Evolutionary conservation across 2,113 vertebrate genomes (phyloP).

Genomic region (Neoarius graeffei): DNA sequence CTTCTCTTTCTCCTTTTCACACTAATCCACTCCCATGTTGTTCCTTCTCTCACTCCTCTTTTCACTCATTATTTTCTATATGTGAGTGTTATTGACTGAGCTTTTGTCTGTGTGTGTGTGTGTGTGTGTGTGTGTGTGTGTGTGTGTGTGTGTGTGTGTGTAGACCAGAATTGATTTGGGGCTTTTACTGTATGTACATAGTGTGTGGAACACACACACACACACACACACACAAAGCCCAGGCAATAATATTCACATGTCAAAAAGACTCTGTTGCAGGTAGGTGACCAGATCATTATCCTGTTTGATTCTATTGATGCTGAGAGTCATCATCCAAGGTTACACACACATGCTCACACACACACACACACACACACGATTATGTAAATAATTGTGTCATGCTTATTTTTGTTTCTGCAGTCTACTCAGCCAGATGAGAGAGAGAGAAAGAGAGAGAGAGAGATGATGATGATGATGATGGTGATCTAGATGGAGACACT

Average conservation of each 20-base stretch:
- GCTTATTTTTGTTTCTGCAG: not conserved
- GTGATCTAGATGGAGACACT: not conserved
- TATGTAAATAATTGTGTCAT: not conserved
- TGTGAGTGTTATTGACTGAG: not conserved
- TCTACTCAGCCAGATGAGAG: not conserved
- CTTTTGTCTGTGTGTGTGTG: not conserved
- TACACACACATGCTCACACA: not conserved
- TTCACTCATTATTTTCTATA: not conserved
- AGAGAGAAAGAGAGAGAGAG: not conserved
- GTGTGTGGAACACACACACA: not conserved
- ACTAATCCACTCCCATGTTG: not conserved
- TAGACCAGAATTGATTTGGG: constrained; percentile 1
- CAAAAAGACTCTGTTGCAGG: not conserved
- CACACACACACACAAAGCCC: not conserved
- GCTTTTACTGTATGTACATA: not conserved
- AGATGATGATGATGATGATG: too few species aligned
- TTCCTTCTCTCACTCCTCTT: not conserved
- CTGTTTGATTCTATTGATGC: not conserved
- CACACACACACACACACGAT: not conserved
- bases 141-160: not conserved
- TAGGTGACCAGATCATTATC: not conserved
- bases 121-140: not conserved
- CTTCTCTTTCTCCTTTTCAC: not conserved
- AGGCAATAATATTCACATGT: too few species aligned
- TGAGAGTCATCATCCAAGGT: not conserved